phyloP scores from a whole-genome alignment of 2,888 invertebrate genomes.

The Phania funesta region DNA sequence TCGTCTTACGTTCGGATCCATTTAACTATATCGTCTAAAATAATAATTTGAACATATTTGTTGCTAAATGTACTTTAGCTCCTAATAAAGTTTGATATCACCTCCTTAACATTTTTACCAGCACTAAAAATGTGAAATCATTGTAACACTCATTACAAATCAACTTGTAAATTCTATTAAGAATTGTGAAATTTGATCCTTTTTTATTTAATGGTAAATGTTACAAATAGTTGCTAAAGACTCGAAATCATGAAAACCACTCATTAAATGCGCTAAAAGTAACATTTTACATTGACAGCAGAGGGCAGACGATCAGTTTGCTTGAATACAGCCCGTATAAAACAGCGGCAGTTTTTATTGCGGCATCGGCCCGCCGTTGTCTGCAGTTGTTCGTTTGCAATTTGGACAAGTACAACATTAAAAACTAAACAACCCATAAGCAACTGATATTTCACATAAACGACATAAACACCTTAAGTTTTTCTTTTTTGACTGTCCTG shows the following conservation, averaged over 20 bases:
- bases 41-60: too few relatives aligned
- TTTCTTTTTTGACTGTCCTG: slow-evolving; percentile 7
- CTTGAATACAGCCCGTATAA: slow-evolving; percentile 22
- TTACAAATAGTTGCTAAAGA: slow-evolving; percentile 62
- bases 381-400: slow-evolving; percentile 20
- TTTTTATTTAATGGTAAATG: slow-evolving; percentile 56
- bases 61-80: too few relatives aligned
- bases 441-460: slow-evolving; percentile 78
- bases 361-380: slow-evolving; percentile 13
- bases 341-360: neutral
- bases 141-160: slow-evolving; percentile 66
- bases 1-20: too few relatives aligned
- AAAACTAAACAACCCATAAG: slow-evolving; percentile 69
- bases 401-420: slow-evolving; percentile 64
- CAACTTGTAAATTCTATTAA: slow-evolving; percentile 54
- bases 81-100: too few relatives aligned
- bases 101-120: too few relatives aligned
- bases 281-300: slow-evolving; percentile 67
- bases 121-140: slow-evolving; percentile 57
- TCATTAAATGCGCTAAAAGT: slow-evolving; percentile 67
- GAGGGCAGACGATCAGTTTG: slow-evolving; percentile 66
- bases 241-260: slow-evolving; percentile 59
- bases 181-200: slow-evolving; percentile 64
- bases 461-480: slow-evolving; percentile 76
- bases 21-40: too few relatives aligned